phyloP scores from a whole-genome alignment of 2,113 vertebrate species.

The Toxotes jaculatrix region DNA sequence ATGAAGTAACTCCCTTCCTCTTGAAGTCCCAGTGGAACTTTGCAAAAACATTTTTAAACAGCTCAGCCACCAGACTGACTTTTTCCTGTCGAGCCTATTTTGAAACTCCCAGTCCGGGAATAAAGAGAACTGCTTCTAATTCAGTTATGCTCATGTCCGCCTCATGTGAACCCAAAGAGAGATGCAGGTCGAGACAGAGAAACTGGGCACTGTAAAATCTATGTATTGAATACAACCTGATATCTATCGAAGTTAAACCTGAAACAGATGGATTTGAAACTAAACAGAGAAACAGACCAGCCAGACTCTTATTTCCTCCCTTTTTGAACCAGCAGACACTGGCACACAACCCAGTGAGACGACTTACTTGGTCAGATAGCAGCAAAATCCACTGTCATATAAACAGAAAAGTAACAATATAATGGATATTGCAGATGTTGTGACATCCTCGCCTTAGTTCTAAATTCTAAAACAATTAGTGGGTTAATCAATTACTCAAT shows the following conservation, averaged over 20 bases:
- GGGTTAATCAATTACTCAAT: neutral
- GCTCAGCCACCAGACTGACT: conserved; percentile 19
- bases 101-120: conserved; percentile 12
- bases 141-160: neutral
- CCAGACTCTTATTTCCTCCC: neutral
- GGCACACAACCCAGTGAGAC: neutral
- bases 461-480: neutral
- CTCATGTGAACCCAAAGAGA: conserved; percentile 10
- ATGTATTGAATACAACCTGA: too few relatives aligned
- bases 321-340: neutral
- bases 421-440: neutral
- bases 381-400: neutral
- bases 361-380: too few relatives aligned
- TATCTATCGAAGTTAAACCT: neutral
- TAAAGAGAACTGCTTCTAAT: conserved; percentile 11
- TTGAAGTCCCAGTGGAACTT: conserved; percentile 28
- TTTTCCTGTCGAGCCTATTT: conserved; percentile 47
- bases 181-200: neutral
- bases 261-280: neutral
- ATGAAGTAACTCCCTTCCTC: conserved; percentile 21
- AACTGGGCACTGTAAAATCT: neutral
- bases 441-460: neutral
- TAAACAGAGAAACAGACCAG: too few relatives aligned
- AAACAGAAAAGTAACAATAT: neutral
- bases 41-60: conserved; percentile 21